Evolutionary conservation across 2,113 vertebrate species (phyloP).

Genomic region (Tyto alba): DNA sequence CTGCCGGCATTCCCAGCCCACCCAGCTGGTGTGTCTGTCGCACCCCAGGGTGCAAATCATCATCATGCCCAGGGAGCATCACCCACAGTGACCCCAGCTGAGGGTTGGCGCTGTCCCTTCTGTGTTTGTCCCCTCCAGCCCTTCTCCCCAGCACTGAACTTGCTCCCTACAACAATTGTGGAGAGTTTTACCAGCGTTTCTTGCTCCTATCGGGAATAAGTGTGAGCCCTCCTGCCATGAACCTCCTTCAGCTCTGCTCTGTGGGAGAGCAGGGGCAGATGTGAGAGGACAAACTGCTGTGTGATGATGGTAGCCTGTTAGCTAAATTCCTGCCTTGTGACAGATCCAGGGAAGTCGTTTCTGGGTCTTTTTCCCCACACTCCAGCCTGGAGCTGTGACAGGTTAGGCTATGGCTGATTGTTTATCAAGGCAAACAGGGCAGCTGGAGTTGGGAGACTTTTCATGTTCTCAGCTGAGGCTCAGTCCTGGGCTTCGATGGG

Average conservation of each 20-base stretch:
- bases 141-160: neutral
- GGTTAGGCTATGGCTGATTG: neutral
- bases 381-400: neutral
- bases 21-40: neutral
- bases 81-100: neutral
- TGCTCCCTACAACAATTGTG: neutral
- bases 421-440: neutral
- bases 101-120: neutral
- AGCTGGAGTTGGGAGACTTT: neutral
- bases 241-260: neutral
- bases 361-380: neutral
- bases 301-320: rapidly evolving
- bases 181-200: neutral
- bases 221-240: neutral
- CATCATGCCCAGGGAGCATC: neutral
- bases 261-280: neutral
- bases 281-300: neutral
- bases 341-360: neutral
- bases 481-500: neutral
- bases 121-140: neutral
- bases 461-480: neutral
- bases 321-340: neutral
- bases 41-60: neutral
- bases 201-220: neutral
- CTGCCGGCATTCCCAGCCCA: neutral